Conservation (phyloP, 1,140 invertebrate genomes). For the Anastrepha ludens region DNA sequence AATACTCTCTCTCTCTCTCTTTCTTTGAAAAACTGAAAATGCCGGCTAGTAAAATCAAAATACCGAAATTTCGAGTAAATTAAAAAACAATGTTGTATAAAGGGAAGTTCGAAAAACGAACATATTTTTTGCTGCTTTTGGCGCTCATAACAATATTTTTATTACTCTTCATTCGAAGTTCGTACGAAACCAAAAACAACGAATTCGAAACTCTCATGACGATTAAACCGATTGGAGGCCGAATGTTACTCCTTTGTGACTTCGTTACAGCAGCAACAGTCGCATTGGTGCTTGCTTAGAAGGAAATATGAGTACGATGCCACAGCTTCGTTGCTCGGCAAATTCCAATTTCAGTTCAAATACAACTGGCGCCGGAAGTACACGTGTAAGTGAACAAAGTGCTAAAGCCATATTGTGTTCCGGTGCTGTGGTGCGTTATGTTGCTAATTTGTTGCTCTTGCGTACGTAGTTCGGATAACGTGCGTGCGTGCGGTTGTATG, state of each 20-base stretch:
- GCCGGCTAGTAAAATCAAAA: not conserved
- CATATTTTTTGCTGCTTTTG: no score
- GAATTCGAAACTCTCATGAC: not conserved
- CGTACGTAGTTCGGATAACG: not conserved
- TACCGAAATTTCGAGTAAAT: not conserved
- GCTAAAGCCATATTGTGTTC: not conserved
- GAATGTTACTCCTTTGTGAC: not conserved
- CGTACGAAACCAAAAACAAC: not conserved
- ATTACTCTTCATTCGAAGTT: not conserved
- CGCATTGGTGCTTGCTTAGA: slow-evolving; percentile 4
- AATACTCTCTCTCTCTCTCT: no score
- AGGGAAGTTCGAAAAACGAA: no score
- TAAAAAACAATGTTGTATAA: no score
- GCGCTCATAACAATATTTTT: no score
- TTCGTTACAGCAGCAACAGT: slow-evolving; percentile 22
- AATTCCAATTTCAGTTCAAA: slow-evolving; percentile 39
- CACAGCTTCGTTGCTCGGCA: slow-evolving; percentile 42
- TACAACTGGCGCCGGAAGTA: slow-evolving; percentile 45
- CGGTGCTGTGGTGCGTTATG: not conserved
- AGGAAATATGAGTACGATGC: not conserved
- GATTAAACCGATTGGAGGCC: not conserved
- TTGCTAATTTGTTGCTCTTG: not conserved
- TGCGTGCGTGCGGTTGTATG: not conserved
- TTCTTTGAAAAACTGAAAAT: no score
- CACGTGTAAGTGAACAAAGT: slow-evolving; percentile 39